A percentile compares a stretch with the other conserved stretches of the same genome.
Conservation (phyloP, 2,797 vertebrate species). For the Phalloptychus januarius region DNA sequence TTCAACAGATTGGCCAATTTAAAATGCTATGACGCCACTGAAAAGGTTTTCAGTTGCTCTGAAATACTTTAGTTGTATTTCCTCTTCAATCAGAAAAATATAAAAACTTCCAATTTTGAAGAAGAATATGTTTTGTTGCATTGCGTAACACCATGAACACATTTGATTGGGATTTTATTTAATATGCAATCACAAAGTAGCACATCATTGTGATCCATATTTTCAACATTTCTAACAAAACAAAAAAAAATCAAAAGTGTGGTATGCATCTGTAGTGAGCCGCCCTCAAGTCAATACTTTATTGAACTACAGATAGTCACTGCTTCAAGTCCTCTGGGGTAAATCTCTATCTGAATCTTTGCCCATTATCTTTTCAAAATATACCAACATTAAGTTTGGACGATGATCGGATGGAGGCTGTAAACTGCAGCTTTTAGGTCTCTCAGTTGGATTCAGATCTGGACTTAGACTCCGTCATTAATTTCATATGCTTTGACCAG, state of each 20-base stretch:
- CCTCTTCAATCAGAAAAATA: background rate
- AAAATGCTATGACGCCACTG: background rate
- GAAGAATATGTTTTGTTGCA: no score
- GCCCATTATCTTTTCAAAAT: background rate
- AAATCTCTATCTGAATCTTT: background rate
- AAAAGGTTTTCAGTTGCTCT: background rate
- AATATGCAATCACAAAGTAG: background rate
- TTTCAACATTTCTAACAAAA: background rate
- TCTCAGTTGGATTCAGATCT: background rate
- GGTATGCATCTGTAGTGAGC: background rate
- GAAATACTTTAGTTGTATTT: background rate
- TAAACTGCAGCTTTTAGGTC: background rate
- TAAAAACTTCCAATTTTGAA: background rate
- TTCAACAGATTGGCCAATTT: background rate
- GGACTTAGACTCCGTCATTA: background rate
- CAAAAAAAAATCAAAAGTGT: background rate
- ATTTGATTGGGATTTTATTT: background rate
- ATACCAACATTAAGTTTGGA: background rate
- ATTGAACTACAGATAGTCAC: background rate
- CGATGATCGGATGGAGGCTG: background rate
- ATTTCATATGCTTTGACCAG: background rate
- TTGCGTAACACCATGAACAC: background rate
- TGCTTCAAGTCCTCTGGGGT: background rate
- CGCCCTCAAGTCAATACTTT: background rate
- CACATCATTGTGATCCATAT: background rate